These are phyloP conservation scores for Idaea aversata DNA, from an alignment of 2,888 invertebrate genomes.

Conservation along the genomic window DNA sequence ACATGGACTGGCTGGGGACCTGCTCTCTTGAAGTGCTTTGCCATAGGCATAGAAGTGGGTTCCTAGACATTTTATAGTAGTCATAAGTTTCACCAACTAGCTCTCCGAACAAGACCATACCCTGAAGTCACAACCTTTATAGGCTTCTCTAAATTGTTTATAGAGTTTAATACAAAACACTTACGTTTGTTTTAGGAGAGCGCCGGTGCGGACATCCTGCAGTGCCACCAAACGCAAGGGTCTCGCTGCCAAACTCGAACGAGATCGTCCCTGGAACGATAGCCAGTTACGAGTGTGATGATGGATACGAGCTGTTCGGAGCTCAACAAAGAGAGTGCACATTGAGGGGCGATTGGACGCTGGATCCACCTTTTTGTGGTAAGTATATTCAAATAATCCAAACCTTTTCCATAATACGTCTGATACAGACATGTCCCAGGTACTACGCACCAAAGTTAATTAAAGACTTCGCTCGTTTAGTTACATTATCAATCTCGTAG, in stretches of 20 bases:
- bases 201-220: conserved; percentile 90
- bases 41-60: too few relatives aligned
- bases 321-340: conserved; percentile 85
- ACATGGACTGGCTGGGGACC: too few relatives aligned
- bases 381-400: conserved; percentile 37
- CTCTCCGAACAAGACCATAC: too few relatives aligned
- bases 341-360: conserved; percentile 87
- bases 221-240: conserved; percentile 90
- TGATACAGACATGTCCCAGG: conserved; percentile 2
- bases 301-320: conserved; percentile 94
- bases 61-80: too few relatives aligned
- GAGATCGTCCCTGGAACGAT: conserved; percentile 79
- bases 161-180: conserved; percentile 10
- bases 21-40: too few relatives aligned
- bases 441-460: background rate
- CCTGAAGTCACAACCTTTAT: background rate
- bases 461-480: too few relatives aligned
- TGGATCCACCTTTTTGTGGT: conserved; percentile 92
- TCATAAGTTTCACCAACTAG: too few relatives aligned
- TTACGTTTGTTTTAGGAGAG: conserved; percentile 51
- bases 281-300: conserved; percentile 91
- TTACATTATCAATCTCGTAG: too few relatives aligned
- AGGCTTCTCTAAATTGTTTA: background rate
- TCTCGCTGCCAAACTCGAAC: conserved; percentile 80
- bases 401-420: too few relatives aligned